Base-by-base conservation (phyloP, 2,888 invertebrate species). In the Epistrophella euchroma region DNA sequence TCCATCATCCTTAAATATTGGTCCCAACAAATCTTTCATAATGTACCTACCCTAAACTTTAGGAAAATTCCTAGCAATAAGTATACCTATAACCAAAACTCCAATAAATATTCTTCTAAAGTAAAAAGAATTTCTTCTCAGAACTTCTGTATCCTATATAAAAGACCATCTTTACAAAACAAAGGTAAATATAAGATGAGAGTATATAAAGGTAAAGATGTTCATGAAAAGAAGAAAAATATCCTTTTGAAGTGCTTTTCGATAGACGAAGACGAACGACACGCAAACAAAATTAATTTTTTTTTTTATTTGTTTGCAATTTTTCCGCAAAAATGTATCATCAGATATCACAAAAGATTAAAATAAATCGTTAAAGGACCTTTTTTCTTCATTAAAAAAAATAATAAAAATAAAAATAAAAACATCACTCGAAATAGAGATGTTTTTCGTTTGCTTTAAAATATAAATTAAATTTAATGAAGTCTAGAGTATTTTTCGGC, bases 391-490 rank as follows among this genome's bases (percentile, higher is more conserved):
- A 58, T 37, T 37, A 19, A 58, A 50, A n/a, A 52, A 25, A 55
- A 43, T 47, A 47, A 66, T 15, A 56, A 4, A 4, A 55, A 40
- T 64, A 66, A 50, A 50, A 32, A 60, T 37, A 60, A 66, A 66
- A 15, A 47, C 52, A 37, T 52, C 37, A 52, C 52, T 68, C 35
- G 35, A 19, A 32, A 35, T 2, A 32, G 32, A 22, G 19, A 50
- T 43, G 15, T 40, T 43, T 22, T 22, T 25, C 1, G 4, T 2
- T 62, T 28, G 10, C 19, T 64, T 5, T 43, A 17, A 17, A 32
- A 50, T 50, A 66, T 6, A 66, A 66, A 66, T 64, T 45, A 47
- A 66, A 66, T 66, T 32, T 35, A 47, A 66, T 66, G 32, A 47
- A 66, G 35, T 62, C 28, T 28, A 19, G 9, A 32, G 52, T n/a